Percentiles rank a stretch among this genome's conserved stretches.
Conservation (phyloP, 2,888 invertebrate genomes). For the Oscheius sp. region DNA sequence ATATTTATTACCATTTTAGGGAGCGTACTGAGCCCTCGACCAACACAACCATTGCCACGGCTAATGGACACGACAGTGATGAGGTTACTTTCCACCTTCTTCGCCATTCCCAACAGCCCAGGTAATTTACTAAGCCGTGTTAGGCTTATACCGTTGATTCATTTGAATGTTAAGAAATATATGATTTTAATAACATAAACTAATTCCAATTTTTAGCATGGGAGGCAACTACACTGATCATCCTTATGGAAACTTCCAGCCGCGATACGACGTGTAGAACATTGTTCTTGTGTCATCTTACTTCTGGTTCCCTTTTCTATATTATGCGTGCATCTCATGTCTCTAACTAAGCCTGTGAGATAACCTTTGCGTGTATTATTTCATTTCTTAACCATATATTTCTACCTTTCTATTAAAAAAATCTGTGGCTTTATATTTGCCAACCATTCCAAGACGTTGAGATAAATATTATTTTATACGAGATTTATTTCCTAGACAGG, state of each 20-base stretch:
- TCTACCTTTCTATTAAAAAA: too few species aligned
- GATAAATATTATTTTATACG: too few species aligned
- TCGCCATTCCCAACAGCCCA: constrained; percentile 27
- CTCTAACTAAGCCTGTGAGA: not conserved
- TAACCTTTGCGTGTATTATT: not conserved
- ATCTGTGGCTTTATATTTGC: too few species aligned
- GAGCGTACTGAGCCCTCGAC: constrained; percentile 56
- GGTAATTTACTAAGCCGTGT: too few species aligned
- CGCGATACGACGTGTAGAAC: constrained; percentile 25
- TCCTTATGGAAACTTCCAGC: constrained; percentile 15
- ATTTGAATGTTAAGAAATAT: too few species aligned
- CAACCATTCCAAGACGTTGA: too few species aligned
- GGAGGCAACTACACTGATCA: constrained; percentile 15
- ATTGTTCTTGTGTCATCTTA: constrained; percentile 1
- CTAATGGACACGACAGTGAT: constrained; percentile 41
- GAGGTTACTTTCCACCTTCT: constrained; percentile 48
- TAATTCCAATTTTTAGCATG: not conserved
- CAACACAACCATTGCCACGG: constrained; percentile 56
- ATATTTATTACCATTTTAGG: not conserved
- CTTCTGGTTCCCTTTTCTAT: not conserved
- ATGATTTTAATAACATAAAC: not conserved
- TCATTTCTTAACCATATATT: too few species aligned
- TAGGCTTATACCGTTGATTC: not conserved
- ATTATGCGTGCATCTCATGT: not conserved
- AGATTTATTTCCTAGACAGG: too few species aligned